These are phyloP conservation scores for Chesias legatella DNA, from an alignment of 2,888 invertebrate genomes.

Conservation along the genomic window DNA sequence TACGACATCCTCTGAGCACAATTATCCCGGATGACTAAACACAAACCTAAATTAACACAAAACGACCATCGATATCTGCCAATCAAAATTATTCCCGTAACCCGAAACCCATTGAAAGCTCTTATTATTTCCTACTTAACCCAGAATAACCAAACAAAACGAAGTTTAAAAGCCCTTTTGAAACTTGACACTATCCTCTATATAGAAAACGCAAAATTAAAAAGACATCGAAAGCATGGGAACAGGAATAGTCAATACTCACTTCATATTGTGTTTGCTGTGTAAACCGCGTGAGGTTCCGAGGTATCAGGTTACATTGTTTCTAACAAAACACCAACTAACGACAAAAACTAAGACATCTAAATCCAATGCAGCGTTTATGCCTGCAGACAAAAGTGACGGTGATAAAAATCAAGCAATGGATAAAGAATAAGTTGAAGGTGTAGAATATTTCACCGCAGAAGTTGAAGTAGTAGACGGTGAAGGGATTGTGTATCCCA, in stretches of 20 bases:
- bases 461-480: constrained; percentile 34
- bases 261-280: constrained; percentile 77
- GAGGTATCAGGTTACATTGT: constrained; percentile 62
- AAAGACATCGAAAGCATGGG: constrained; percentile 60
- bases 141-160: constrained; percentile 45
- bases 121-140: constrained; percentile 64
- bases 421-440: constrained; percentile 26
- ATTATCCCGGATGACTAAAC: constrained; percentile 24
- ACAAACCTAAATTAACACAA: constrained; percentile 33
- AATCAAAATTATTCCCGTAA: constrained; percentile 57
- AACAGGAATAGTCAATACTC: constrained; percentile 79
- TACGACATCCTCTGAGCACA: constrained; percentile 1
- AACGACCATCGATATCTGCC: constrained; percentile 49
- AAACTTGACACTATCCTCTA: constrained; percentile 63
- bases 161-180: constrained; percentile 50
- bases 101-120: constrained; percentile 43
- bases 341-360: constrained; percentile 4
- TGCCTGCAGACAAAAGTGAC: not conserved
- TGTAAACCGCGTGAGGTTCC: constrained; percentile 72
- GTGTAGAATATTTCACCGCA: constrained; percentile 12
- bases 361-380: constrained; percentile 36
- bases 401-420: constrained; percentile 32
- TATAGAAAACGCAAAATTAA: constrained; percentile 71
- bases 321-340: constrained; percentile 32
- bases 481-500: constrained; percentile 61